Conservation (phyloP, 2,113 vertebrate genomes). For the Manacus vitellinus region DNA sequence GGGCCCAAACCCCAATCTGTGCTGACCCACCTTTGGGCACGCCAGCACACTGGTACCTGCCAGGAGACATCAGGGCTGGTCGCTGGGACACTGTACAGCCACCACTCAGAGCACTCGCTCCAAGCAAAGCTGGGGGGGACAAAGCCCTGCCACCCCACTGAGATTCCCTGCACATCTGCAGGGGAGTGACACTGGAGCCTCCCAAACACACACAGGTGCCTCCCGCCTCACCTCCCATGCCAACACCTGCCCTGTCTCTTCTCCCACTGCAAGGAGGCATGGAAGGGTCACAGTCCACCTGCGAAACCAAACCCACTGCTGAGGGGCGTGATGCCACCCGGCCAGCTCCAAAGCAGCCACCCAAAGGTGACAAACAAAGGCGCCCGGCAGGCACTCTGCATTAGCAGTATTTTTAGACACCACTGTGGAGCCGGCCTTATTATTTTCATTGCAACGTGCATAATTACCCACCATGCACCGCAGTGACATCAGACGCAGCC, state of each 20-base stretch:
- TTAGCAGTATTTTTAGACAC: conserved; percentile 66
- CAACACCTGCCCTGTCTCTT: rapidly evolving
- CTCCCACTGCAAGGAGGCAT: rapidly evolving
- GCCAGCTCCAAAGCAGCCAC: background rate
- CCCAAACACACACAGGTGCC: background rate
- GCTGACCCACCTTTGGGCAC: background rate
- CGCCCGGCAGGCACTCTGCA: conserved; percentile 23
- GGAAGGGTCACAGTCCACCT: background rate
- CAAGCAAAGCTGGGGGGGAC: background rate
- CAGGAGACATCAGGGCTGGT: background rate
- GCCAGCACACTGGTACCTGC: background rate
- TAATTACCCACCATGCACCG: conserved; percentile 64
- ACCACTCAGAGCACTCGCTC: rapidly evolving
- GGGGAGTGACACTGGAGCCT: background rate
- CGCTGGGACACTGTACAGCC: background rate
- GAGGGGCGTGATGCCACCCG: rapidly evolving
- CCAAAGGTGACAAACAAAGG: conserved; percentile 62
- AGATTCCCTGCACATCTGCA: background rate
- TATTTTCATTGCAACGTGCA: conserved; percentile 67
- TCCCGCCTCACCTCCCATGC: background rate
- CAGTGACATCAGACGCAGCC: conserved; percentile 62
- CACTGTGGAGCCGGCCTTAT: conserved; percentile 61
- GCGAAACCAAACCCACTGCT: background rate
- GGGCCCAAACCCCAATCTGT: rapidly evolving
- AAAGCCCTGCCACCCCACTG: background rate